Evolutionary conservation across 30 jellyfish, hydroid and myxozoan species (phyloP).

Genomic region (Pseudorhiza aurosa): DNA sequence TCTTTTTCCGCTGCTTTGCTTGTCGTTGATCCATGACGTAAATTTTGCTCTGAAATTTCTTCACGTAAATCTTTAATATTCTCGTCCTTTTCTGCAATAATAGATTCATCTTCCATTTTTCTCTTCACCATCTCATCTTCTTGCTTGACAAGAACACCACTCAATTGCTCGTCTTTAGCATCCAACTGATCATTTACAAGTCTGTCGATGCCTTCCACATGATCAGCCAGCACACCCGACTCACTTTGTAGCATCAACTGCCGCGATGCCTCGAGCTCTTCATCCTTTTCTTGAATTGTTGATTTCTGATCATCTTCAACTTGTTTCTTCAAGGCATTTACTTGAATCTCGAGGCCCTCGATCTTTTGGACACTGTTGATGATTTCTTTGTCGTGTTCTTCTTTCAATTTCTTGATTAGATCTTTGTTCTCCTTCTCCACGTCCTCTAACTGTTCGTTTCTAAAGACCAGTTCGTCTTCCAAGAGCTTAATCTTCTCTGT

Average conservation of each 20-base stretch:
- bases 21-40: too few relatives aligned
- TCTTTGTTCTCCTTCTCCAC: neutral
- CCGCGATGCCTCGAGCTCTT: neutral
- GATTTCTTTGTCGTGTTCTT: neutral
- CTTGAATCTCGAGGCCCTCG: neutral
- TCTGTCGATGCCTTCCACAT: too few relatives aligned
- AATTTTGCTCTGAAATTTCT: too few relatives aligned
- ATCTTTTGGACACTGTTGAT: neutral
- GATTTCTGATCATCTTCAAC: slow-evolving; percentile 6
- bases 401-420: neutral
- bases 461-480: neutral
- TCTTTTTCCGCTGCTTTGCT: too few relatives aligned
- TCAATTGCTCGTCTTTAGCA: too few relatives aligned
- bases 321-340: neutral
- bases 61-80: too few relatives aligned
- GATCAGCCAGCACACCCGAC: neutral
- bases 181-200: too few relatives aligned
- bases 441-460: neutral
- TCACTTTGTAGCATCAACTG: neutral
- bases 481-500: neutral
- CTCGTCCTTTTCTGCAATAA: too few relatives aligned
- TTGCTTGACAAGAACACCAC: too few relatives aligned
- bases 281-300: neutral
- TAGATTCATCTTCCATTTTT: too few relatives aligned
- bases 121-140: too few relatives aligned